phyloP scores from a whole-genome alignment of 1,140 invertebrate genomes.

The Phenacoccus solenopsis region DNA sequence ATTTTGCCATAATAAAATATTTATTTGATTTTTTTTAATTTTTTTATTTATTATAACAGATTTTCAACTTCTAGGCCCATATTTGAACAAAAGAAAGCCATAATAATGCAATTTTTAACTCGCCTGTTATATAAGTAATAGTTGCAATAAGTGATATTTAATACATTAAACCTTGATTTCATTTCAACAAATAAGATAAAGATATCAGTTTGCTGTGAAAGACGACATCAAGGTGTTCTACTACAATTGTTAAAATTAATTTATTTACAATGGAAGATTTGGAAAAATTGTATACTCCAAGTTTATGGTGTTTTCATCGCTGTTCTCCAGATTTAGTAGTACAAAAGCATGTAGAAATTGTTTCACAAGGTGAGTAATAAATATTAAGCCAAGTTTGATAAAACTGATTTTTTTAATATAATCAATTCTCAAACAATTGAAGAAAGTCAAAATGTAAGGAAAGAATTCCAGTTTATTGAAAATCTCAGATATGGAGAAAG shows the following conservation, averaged over 20 bases:
- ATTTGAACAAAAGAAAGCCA: no score
- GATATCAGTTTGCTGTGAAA: no score
- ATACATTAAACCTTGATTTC: no score
- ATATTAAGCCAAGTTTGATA: not conserved
- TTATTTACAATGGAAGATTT: not conserved
- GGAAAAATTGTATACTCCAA: conserved; percentile 41
- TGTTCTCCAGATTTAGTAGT: conserved; percentile 33
- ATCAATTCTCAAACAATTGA: conserved; percentile 14
- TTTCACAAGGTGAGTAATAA: conserved; percentile 31
- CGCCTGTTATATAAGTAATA: no score
- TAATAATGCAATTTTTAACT: no score
- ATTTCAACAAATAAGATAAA: not conserved
- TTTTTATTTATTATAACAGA: no score
- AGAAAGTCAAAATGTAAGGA: conserved; percentile 33
- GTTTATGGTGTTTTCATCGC: conserved; percentile 39
- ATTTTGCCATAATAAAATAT: no score
- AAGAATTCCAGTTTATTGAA: conserved; percentile 36
- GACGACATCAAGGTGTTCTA: not conserved
- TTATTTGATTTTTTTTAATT: no score
- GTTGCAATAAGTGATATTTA: no score
- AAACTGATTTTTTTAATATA: conserved; percentile 6
- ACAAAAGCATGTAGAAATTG: conserved; percentile 31
- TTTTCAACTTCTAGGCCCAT: no score
- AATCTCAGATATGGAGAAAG: conserved; percentile 45
- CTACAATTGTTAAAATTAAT: not conserved